A percentile compares a stretch with the other conserved stretches of the same genome.
Conservation (phyloP, 2,888 invertebrate genomes). For the Laspeyria flexula region DNA sequence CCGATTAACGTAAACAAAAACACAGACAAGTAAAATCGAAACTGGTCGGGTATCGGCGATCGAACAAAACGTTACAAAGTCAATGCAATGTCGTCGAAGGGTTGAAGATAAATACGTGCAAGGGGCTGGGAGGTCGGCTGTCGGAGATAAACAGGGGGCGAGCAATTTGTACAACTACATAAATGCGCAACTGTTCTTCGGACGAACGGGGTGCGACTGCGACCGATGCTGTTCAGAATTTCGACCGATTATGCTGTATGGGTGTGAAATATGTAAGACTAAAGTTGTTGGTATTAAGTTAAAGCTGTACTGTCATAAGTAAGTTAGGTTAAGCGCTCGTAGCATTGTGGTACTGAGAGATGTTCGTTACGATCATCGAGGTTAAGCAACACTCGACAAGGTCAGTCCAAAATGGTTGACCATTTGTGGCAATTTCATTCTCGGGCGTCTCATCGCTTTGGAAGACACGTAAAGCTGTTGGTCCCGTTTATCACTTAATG, state of each 20-base stretch:
- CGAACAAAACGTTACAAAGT: slow-evolving; percentile 76
- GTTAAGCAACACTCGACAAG: too few species aligned
- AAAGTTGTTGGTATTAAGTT: not conserved
- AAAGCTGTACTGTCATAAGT: too few species aligned
- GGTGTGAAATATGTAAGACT: too few species aligned
- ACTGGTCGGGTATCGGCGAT: slow-evolving; percentile 49
- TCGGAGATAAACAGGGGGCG: slow-evolving; percentile 79
- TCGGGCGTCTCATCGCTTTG: too few species aligned
- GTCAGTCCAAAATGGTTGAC: too few species aligned
- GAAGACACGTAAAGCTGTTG: too few species aligned
- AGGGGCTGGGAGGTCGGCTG: slow-evolving; percentile 66
- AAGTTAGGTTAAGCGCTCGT: too few species aligned
- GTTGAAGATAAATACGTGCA: slow-evolving; percentile 79
- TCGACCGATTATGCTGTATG: slow-evolving; percentile 10
- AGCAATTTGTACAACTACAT: slow-evolving; percentile 81
- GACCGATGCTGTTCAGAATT: slow-evolving; percentile 7
- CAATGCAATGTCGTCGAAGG: slow-evolving; percentile 75
- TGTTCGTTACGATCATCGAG: too few species aligned
- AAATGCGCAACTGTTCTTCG: slow-evolving; percentile 66
- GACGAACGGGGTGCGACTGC: slow-evolving; percentile 38
- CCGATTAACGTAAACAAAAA: slow-evolving; percentile 21
- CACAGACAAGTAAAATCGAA: slow-evolving; percentile 17
- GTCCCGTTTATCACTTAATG: too few species aligned
- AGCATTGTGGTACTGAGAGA: too few species aligned
- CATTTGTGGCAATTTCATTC: too few species aligned